phyloP scores from a whole-genome alignment of 2,888 invertebrate species.

The Leptarthrus brevirostris region DNA sequence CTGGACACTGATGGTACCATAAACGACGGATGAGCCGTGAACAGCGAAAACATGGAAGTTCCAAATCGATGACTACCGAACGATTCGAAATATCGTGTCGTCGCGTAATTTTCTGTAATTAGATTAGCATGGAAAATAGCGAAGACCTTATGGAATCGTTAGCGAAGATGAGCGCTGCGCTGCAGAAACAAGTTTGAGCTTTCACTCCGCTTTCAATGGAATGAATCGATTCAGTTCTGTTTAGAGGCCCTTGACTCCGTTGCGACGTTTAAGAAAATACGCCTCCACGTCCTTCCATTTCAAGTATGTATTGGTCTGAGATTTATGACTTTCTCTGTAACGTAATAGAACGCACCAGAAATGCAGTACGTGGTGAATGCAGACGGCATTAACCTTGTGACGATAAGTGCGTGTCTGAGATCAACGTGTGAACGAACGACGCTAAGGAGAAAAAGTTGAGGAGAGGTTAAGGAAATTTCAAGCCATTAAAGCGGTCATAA shows the following conservation, averaged over 20 bases:
- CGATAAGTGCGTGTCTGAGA: constrained; percentile 14
- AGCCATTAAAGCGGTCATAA: no score
- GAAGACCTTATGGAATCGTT: background rate
- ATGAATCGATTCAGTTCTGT: constrained; percentile 2
- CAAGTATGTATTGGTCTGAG: background rate
- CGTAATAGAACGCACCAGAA: constrained; percentile 2
- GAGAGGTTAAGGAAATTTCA: no score
- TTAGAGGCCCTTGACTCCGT: constrained; percentile 20
- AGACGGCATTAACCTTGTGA: constrained; percentile 18
- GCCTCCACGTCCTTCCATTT: background rate
- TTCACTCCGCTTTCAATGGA: background rate
- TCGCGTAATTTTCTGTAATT: constrained; percentile 20
- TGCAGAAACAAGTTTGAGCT: background rate
- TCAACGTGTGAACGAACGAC: background rate
- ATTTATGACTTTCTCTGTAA: constrained; percentile 18
- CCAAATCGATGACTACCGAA: background rate
- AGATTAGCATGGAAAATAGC: background rate
- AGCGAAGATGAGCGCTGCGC: background rate
- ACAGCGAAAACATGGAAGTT: background rate
- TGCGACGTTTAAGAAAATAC: background rate
- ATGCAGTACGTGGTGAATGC: background rate
- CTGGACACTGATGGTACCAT: background rate
- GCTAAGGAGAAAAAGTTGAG: no score
- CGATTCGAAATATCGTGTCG: background rate
- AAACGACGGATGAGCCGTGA: background rate